Evolutionary conservation across 1,140 invertebrate genomes (phyloP).

Genomic region (Papilio polytes): DNA sequence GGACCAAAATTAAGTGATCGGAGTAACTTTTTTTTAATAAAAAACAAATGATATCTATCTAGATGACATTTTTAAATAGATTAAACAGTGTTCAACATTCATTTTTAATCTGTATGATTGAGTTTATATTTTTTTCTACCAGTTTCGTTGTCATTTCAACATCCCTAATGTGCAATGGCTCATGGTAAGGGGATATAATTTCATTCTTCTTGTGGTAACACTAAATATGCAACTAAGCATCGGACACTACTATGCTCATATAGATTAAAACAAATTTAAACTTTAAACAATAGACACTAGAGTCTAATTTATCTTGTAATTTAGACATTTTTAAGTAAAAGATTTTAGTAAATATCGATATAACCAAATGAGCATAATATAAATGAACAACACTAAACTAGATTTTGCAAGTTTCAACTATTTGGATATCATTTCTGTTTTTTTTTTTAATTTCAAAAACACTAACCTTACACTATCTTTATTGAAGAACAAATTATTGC

Average conservation of each 20-base stretch:
- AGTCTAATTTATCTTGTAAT: conserved; percentile 31
- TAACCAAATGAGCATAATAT: conserved; percentile 31
- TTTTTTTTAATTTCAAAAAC: neutral
- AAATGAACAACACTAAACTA: conserved; percentile 34
- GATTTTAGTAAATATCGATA: conserved; percentile 5
- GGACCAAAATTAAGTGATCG: too few relatives aligned
- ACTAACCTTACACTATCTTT: neutral
- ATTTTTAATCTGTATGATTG: neutral
- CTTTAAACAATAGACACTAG: conserved; percentile 33
- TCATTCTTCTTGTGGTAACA: conserved; percentile 54
- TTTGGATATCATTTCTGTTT: conserved; percentile 19
- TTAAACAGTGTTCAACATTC: too few relatives aligned
- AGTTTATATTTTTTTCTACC: conserved; percentile 45
- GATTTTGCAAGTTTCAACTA: conserved; percentile 35
- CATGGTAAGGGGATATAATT: conserved; percentile 47
- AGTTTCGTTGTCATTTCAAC: conserved; percentile 47
- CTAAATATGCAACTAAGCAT: conserved; percentile 64
- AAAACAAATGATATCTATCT: neutral
- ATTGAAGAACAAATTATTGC: too few relatives aligned
- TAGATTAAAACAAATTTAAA: conserved; percentile 44
- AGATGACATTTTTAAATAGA: neutral
- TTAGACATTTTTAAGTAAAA: too few relatives aligned
- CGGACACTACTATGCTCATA: conserved; percentile 60
- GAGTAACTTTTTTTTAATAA: too few relatives aligned
- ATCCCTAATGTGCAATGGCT: conserved; percentile 49